phyloP scores from a whole-genome alignment of 2,113 vertebrate species.

The Eulemur rufifrons region DNA sequence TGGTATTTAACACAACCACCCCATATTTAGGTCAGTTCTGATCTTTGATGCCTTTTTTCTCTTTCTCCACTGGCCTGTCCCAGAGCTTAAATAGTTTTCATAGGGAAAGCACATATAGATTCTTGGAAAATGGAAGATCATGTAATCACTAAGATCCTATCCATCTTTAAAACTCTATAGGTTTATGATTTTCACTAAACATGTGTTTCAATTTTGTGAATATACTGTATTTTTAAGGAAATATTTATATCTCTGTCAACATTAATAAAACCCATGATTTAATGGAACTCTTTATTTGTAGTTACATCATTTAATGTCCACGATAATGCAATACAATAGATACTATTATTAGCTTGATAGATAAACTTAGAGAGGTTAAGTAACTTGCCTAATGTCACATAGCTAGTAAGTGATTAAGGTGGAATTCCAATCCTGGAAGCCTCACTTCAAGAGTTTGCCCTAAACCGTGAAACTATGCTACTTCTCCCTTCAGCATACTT shows the following conservation, averaged over 20 bases:
- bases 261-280: not conserved
- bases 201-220: not conserved
- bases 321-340: not conserved
- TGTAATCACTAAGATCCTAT: not conserved
- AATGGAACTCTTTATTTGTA: not conserved
- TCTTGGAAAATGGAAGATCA: not conserved
- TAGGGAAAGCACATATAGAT: rapidly evolving
- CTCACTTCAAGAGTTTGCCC: not conserved
- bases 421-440: not conserved
- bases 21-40: not conserved
- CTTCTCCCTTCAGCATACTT: not conserved
- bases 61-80: not conserved
- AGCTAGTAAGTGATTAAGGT: not conserved
- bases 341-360: not conserved
- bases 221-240: not conserved
- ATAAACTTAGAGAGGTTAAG: not conserved
- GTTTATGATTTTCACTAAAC: not conserved
- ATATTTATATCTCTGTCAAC: not conserved
- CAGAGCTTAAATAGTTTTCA: not conserved
- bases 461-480: not conserved
- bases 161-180: not conserved
- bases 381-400: not conserved
- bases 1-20: not conserved
- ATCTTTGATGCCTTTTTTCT: not conserved
- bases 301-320: not conserved